Conservation (phyloP, 2,797 vertebrate species). For the Hemibagrus guttatus region DNA sequence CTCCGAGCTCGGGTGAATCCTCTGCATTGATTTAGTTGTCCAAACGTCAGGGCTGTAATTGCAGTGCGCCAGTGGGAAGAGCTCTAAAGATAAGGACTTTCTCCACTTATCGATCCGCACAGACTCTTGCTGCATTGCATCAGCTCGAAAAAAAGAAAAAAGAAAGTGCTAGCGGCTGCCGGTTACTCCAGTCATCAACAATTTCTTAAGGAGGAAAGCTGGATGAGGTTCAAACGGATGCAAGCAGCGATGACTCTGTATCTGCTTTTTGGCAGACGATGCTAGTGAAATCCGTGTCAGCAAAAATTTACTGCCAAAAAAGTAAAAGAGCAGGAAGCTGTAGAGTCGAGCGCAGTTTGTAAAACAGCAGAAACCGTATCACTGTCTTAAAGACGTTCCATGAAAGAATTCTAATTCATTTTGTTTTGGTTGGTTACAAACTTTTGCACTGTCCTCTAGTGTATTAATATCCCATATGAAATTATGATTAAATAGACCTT, state of each 20-base stretch:
- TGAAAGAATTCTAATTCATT: not conserved
- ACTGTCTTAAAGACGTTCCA: too few species aligned
- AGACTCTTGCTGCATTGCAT: constrained; percentile 52
- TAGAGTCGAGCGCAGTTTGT: not conserved
- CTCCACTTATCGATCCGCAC: constrained; percentile 61
- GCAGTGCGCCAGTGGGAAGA: constrained; percentile 59
- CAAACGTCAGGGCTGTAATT: constrained; percentile 65
- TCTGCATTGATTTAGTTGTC: constrained; percentile 66
- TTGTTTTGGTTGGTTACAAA: not conserved
- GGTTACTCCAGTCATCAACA: constrained; percentile 54
- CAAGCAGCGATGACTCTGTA: not conserved
- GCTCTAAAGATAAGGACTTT: constrained; percentile 72
- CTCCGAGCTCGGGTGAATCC: constrained; percentile 52
- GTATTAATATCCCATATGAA: not conserved
- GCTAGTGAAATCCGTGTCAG: not conserved
- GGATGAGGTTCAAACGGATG: constrained; percentile 37
- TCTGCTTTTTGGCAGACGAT: not conserved
- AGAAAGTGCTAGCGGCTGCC: constrained; percentile 37
- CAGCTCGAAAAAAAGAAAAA: constrained; percentile 48
- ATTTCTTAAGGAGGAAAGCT: constrained; percentile 44
- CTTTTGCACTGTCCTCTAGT: not conserved
- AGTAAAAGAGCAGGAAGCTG: not conserved
- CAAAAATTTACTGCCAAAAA: not conserved
- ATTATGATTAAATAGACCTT: not conserved
- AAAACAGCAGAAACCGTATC: not conserved